phyloP scores from a whole-genome alignment of 2,797 vertebrate genomes.

The Halcyon chelicuti region DNA sequence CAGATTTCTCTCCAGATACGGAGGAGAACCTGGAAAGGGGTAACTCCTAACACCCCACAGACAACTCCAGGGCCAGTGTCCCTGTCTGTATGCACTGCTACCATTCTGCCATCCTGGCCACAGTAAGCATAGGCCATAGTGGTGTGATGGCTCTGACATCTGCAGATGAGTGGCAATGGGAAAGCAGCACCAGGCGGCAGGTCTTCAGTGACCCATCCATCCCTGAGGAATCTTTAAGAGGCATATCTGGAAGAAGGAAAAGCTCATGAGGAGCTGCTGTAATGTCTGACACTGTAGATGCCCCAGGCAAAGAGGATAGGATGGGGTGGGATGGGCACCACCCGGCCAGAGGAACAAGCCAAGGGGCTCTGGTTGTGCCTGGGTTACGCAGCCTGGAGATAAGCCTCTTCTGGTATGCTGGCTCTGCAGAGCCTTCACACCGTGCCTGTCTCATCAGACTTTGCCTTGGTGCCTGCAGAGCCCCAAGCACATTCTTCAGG shows the following conservation, averaged over 20 bases:
- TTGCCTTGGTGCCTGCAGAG: background rate
- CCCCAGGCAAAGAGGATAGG: background rate
- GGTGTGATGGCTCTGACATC: background rate
- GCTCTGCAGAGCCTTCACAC: background rate
- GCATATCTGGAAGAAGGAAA: background rate
- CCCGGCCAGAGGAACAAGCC: background rate
- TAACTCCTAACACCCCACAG: background rate
- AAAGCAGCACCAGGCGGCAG: background rate
- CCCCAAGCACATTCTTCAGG: background rate
- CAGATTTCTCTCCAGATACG: background rate
- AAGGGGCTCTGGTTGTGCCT: background rate
- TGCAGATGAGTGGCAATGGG: accelerated
- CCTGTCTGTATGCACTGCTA: background rate
- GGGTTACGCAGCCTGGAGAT: background rate
- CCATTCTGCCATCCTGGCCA: background rate
- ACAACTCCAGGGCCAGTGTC: background rate
- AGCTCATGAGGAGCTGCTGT: background rate
- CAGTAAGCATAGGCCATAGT: no score
- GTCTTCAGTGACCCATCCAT: background rate
- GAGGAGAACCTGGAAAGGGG: background rate
- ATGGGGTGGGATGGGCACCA: background rate
- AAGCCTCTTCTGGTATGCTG: background rate
- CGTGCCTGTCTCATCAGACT: background rate
- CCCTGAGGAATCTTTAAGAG: background rate
- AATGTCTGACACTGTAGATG: background rate